Percentiles rank a stretch among this genome's conserved stretches.
Conservation (phyloP, 2,113 vertebrate genomes). For the Poeciliopsis prolifica region DNA sequence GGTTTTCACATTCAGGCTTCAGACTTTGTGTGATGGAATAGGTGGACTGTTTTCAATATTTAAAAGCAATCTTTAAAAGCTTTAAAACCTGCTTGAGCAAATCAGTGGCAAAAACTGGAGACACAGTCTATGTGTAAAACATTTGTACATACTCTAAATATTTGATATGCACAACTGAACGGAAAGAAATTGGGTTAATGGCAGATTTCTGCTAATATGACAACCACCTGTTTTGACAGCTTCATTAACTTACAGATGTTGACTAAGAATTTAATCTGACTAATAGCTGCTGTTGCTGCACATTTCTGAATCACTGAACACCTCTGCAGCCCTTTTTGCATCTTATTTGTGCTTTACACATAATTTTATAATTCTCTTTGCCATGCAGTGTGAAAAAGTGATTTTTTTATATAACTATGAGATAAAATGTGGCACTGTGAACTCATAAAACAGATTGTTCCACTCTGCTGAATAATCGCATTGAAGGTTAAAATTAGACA, state of each 20-base stretch:
- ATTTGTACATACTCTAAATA: background rate
- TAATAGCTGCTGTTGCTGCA: conserved; percentile 1
- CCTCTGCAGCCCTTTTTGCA: background rate
- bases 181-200: conserved; percentile 46
- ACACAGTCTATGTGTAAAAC: background rate
- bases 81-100: background rate
- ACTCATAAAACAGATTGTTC: background rate
- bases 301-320: conserved; percentile 1
- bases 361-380: background rate
- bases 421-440: background rate
- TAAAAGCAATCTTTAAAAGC: background rate
- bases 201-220: conserved; percentile 37
- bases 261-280: conserved; percentile 35
- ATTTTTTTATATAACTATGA: background rate
- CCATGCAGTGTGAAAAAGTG: background rate
- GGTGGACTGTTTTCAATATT: background rate
- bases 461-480: background rate
- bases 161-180: background rate
- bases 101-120: no score
- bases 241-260: conserved; percentile 27
- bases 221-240: conserved; percentile 24
- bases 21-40: background rate
- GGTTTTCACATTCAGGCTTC: background rate
- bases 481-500: background rate
- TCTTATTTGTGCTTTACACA: background rate